Percentiles rank a stretch among this genome's conserved stretches.
These are phyloP conservation scores for Eurois occulta DNA, from an alignment of 2,888 invertebrate species.

Conservation along the genomic window DNA sequence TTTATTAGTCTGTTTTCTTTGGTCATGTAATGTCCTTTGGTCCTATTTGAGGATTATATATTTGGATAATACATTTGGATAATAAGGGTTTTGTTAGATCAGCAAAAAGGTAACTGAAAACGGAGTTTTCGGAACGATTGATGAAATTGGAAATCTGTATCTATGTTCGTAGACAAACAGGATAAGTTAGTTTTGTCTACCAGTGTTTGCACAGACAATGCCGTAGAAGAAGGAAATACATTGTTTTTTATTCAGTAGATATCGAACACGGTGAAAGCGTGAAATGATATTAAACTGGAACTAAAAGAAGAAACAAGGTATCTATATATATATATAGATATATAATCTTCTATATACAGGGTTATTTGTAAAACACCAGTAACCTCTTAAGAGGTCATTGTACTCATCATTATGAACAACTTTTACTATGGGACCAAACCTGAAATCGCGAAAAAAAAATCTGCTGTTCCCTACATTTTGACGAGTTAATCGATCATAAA, in stretches of 20 bases:
- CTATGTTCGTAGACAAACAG: neutral
- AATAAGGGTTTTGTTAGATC: constrained; percentile 39
- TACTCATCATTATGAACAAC: too few species aligned
- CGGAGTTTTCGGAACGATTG: constrained; percentile 12
- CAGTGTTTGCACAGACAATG: neutral
- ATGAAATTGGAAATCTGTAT: constrained; percentile 26
- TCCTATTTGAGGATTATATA: constrained; percentile 50
- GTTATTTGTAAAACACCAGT: too few species aligned
- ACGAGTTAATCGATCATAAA: too few species aligned
- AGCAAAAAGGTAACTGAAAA: constrained; percentile 35
- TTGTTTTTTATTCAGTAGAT: neutral
- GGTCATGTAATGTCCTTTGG: constrained; percentile 44
- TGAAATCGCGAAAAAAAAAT: too few species aligned
- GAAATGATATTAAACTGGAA: neutral
- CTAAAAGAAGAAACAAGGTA: neutral
- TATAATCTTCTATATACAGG: too few species aligned
- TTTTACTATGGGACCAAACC: too few species aligned
- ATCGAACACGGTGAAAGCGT: too few species aligned
- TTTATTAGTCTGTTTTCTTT: constrained; percentile 69
- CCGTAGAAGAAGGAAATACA: fast-evolving
- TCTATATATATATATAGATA: too few species aligned
- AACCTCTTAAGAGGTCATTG: too few species aligned
- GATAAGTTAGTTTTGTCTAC: neutral
- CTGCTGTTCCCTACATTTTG: too few species aligned
- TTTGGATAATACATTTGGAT: constrained; percentile 51